Evolutionary conservation across 2,113 vertebrate genomes (phyloP).

Genomic region (Cyanoramphus novaezelandiae): DNA sequence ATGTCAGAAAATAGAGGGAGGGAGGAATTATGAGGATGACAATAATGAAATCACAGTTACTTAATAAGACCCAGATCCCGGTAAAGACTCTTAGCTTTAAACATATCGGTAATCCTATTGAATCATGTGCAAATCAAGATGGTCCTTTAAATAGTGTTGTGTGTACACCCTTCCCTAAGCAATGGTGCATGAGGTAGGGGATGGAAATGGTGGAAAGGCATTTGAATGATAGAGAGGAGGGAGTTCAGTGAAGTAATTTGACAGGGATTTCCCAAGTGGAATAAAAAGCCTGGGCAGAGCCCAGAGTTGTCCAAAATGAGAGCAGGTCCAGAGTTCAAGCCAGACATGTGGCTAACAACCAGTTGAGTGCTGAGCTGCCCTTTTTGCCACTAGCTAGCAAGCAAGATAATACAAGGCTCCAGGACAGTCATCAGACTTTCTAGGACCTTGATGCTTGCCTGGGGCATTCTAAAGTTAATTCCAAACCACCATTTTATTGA

Average conservation of each 20-base stretch:
- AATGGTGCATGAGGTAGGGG: background rate
- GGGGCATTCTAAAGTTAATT: background rate
- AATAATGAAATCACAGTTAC: conserved; percentile 16
- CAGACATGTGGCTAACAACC: background rate
- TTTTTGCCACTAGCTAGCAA: background rate
- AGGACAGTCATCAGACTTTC: background rate
- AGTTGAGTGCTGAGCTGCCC: background rate
- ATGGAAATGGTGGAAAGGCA: background rate
- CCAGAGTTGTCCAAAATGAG: background rate
- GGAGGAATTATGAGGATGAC: background rate
- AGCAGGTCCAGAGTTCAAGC: background rate
- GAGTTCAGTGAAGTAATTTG: background rate
- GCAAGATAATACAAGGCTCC: fast-evolving
- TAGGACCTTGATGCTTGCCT: background rate
- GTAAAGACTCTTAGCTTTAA: conserved; percentile 16
- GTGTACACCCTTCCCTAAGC: background rate
- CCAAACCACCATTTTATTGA: background rate
- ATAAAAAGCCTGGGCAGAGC: background rate
- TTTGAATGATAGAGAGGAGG: background rate
- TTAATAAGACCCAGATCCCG: conserved; percentile 6
- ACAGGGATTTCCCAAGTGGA: background rate
- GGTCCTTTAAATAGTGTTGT: background rate
- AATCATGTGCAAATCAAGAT: background rate
- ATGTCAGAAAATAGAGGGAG: background rate
- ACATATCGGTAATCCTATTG: background rate